Evolutionary conservation across 2,113 vertebrate genomes (phyloP).

Genomic region (Quiscalus mexicanus): DNA sequence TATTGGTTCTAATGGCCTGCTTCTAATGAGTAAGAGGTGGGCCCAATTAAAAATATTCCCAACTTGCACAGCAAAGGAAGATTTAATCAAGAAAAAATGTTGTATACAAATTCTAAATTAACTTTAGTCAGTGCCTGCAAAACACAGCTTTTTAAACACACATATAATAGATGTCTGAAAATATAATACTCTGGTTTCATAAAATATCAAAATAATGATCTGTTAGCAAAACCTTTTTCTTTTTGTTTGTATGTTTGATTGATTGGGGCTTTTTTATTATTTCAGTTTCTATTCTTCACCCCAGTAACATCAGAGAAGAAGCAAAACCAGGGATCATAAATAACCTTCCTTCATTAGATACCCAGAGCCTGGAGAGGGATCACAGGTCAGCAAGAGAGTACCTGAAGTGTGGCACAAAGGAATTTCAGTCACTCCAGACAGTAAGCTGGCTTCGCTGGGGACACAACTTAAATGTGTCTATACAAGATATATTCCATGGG

Average conservation of each 20-base stretch:
- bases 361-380: neutral
- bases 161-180: neutral
- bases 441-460: too few species aligned
- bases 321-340: neutral
- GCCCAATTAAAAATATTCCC: conserved; percentile 1
- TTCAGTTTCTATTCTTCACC: neutral
- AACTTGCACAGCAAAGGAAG: neutral
- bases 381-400: neutral
- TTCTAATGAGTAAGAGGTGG: neutral
- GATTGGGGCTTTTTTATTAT: neutral
- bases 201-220: neutral
- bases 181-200: neutral
- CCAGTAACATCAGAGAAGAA: neutral
- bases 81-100: neutral
- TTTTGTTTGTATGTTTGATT: neutral
- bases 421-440: neutral
- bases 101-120: neutral
- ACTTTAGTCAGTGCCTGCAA: neutral
- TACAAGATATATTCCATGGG: neutral
- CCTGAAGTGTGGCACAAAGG: neutral
- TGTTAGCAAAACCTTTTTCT: neutral
- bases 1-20: neutral
- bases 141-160: neutral
- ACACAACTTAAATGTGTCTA: neutral
- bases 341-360: neutral